Base-by-base conservation (phyloP, 2,113 vertebrate species). In the Nycticebus coucang region DNA sequence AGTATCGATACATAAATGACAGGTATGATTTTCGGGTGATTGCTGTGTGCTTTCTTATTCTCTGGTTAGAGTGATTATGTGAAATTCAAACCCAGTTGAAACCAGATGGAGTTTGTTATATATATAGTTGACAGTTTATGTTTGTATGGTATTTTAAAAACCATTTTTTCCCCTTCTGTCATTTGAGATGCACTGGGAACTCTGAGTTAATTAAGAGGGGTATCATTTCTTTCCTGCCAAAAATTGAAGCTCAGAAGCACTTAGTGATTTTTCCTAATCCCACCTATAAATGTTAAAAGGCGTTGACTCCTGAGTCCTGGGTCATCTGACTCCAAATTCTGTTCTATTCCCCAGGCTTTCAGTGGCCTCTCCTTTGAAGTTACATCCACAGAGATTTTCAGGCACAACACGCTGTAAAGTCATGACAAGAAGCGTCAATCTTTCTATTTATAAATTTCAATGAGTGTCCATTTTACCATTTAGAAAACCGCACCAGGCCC, bases 171-270 rank as follows among this genome's bases (percentile, higher is more conserved):
- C 85, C 74, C 72, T 84, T 62, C 26, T 59, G 64, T 93, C 55
- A 95, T 66, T 87, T 96, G 69, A 33, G 84, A 96, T 53, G 33
- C 62, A 62, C 69, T 75, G 80, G 87, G 92, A 95, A 94, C 13
- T 45, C 62, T 41, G 87, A 72, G 59, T 86, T 94, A 91, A 93
- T 91, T 87, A 79, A 95, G 18, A 7, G 28, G 95, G 55, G 79
- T 93, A 55, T 77, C 33, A 64, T 53, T 97, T 96, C 93, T 95
- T 79, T 72, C 28, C 66, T 79, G 53, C 30, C 79, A 91, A 93
- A 96, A 93, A 60, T 3, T 37, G 78, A 94, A 93, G 53, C 45
- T 89, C 74, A 84, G 64, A 87, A 77, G 84, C n/a, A 26, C 19
- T 45, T 87, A 41, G 33, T 57, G 37, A 93, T 94, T 91, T 96